Evolutionary conservation across 2,888 invertebrate species (phyloP).

Genomic region (Germaria angustata): DNA sequence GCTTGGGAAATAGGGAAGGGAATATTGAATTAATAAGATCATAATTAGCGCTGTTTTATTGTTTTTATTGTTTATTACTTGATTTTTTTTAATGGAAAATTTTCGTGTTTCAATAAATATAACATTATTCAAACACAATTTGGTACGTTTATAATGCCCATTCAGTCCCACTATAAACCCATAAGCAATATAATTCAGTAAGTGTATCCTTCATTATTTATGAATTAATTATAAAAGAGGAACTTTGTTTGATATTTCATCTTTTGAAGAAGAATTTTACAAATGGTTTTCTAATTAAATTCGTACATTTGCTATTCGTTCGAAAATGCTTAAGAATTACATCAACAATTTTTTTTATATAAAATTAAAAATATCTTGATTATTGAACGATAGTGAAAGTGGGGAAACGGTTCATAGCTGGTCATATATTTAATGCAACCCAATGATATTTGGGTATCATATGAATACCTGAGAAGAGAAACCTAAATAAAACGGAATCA

Average conservation of each 20-base stretch:
- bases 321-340: too few species aligned
- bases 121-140: neutral
- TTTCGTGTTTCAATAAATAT: neutral
- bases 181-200: neutral
- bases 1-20: neutral
- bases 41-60: neutral
- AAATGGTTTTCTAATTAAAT: neutral
- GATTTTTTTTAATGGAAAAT: neutral
- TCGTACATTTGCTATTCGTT: too few species aligned
- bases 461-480: too few species aligned
- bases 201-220: neutral
- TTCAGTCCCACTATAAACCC: neutral
- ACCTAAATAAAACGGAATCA: too few species aligned
- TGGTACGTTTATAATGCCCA: neutral
- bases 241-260: neutral
- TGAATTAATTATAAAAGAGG: slow-evolving; percentile 1
- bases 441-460: too few species aligned
- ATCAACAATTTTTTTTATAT: too few species aligned
- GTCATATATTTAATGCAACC: too few species aligned
- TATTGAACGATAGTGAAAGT: too few species aligned
- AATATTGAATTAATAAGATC: neutral
- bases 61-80: neutral
- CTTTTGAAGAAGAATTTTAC: neutral
- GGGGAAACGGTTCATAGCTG: too few species aligned
- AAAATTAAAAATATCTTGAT: too few species aligned